Percentiles rank a stretch among this genome's conserved stretches.
Conservation (phyloP, 2,797 vertebrate genomes). For the Scolopax rusticola region DNA sequence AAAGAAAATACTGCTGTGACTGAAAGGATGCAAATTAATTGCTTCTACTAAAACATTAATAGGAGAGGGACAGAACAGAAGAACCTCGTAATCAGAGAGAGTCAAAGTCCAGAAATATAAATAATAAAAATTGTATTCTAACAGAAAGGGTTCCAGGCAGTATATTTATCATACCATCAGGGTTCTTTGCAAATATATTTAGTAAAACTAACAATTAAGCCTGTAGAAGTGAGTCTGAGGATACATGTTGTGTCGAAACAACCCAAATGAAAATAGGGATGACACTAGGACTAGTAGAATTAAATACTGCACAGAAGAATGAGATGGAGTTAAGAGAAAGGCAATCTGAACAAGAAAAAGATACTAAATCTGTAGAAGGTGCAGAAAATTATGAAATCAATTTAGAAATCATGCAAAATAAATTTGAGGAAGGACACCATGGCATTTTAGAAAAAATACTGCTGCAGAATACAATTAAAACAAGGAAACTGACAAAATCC, state of each 20-base stretch:
- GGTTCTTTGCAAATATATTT: neutral
- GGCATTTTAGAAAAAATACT: neutral
- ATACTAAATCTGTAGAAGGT: neutral
- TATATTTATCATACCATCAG: neutral
- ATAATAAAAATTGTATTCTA: neutral
- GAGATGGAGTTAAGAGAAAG: neutral
- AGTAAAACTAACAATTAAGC: neutral
- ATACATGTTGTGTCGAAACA: neutral
- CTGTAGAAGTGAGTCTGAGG: neutral
- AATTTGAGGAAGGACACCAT: neutral
- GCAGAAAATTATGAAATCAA: neutral
- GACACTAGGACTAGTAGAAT: neutral
- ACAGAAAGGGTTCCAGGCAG: neutral
- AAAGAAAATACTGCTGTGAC: neutral
- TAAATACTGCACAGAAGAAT: neutral
- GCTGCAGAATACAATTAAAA: neutral
- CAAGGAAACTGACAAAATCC: neutral
- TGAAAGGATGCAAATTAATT: neutral
- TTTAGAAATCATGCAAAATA: neutral
- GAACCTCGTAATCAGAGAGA: neutral
- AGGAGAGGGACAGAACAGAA: neutral
- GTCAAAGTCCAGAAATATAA: neutral
- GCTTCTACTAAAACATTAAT: neutral
- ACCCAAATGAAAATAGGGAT: neutral
- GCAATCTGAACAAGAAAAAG: neutral